Base-by-base conservation (phyloP, 2,797 vertebrate species). In the Chiloscyllium punctatum region DNA sequence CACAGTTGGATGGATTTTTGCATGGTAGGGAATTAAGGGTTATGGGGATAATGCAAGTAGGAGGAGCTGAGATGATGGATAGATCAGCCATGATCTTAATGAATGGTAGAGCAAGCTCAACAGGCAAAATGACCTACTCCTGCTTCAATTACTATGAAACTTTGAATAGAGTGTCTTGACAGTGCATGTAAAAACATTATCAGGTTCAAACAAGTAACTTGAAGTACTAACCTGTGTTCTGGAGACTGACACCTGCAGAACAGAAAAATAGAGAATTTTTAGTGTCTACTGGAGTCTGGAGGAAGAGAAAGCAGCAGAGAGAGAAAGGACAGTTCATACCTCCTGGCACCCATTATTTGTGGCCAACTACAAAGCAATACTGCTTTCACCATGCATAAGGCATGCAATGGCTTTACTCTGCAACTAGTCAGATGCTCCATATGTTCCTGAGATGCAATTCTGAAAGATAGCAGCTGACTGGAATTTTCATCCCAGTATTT, bases 161-260 rank as follows among this genome's bases (percentile, higher is more conserved):
- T 21, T 84, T 84, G 16, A 25, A 57, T 11, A 4, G 57, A 57
- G 27, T 23, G 21, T 69, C 68, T 69, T 16, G 21, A 84, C 82
- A 84, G 18, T 25, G 82, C 25, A 62, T 62, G 57, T 48, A 48
- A 30, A 18, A 68, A 66, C n/a, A 68, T 66, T 21, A 91, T 23
- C 18, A 37, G 7, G n/a, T 68, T 37, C 37, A 92, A 1, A 25
- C 15, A 37, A 42, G 90, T 68, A 69, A 92, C 11, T 69, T 11
- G 69, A 91, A 92, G 68, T 42, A 92, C 97, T 96, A 95, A 97
- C 97, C 97, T 95, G 97, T 96, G 86, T 97, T 97, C n/a, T 97
- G 97, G 95, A 98, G 97, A 96, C 97, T 98, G 96, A 98, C 97
- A 74, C 97, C 97, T 96, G 97, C 96, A 96, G 95, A 92, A 96